Conservation (phyloP, 2,888 invertebrate species). For the Mythimna ferrago region DNA sequence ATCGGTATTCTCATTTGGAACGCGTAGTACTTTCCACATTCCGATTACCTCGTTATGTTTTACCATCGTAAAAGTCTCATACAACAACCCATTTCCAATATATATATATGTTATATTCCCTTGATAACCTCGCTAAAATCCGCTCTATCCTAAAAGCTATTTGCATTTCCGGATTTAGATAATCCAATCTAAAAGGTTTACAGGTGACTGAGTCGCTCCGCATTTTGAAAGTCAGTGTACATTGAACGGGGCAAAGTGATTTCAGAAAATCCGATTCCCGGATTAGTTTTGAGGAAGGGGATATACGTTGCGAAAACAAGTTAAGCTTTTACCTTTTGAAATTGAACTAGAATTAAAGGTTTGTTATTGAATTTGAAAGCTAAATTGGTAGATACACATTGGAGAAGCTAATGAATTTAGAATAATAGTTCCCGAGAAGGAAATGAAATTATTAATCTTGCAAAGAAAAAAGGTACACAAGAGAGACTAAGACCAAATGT, state of each 20-base stretch:
- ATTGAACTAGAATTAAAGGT: conserved; percentile 9
- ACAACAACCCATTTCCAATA: conserved; percentile 21
- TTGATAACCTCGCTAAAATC: conserved; percentile 19
- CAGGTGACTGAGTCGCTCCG: conserved; percentile 54
- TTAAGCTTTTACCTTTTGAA: conserved; percentile 15
- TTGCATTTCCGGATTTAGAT: conserved; percentile 55
- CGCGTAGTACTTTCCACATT: too few species aligned
- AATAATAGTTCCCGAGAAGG: background rate
- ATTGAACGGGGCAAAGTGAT: conserved; percentile 53
- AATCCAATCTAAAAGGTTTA: conserved; percentile 60
- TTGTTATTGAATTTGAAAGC: conserved; percentile 30
- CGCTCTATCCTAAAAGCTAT: conserved; percentile 36
- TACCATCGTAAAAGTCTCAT: background rate
- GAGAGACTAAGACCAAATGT: background rate
- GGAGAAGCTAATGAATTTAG: conserved; percentile 15
- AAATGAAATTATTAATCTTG: conserved; percentile 20
- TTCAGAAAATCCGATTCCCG: conserved; percentile 56
- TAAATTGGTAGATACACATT: conserved; percentile 4
- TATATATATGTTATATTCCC: conserved; percentile 1
- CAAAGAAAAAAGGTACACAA: conserved; percentile 27
- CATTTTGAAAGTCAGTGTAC: conserved; percentile 56
- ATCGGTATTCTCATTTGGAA: too few species aligned
- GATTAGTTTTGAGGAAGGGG: conserved; percentile 44
- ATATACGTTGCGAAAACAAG: conserved; percentile 40
- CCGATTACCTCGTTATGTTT: too few species aligned